phyloP scores from a whole-genome alignment of 2,797 vertebrate species.

The Bradypodion pumilum region DNA sequence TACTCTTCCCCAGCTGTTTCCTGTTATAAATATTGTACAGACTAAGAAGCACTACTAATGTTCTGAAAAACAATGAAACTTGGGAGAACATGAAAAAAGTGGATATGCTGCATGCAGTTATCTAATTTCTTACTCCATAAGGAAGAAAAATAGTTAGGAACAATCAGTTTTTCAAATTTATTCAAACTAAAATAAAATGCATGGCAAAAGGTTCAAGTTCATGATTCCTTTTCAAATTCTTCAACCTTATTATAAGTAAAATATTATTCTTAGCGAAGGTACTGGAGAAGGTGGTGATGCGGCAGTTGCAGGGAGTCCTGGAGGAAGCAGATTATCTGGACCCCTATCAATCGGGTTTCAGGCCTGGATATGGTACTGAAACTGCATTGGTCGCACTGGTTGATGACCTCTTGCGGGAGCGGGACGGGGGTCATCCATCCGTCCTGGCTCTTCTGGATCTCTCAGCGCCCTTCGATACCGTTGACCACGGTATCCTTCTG shows the following conservation, averaged over 20 bases:
- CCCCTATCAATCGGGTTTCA: no score
- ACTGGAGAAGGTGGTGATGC: no score
- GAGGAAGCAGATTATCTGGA: no score
- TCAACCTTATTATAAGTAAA: conserved; percentile 22
- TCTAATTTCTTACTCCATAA: conserved; percentile 35
- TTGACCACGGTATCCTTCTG: no score
- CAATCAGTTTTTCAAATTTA: conserved; percentile 73
- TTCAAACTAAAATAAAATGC: conserved; percentile 73
- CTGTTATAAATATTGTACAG: conserved; percentile 81
- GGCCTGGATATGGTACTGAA: no score
- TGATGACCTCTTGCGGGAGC: no score
- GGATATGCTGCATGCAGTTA: neutral
- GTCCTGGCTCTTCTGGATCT: no score
- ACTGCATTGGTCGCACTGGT: no score
- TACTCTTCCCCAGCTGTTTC: conserved; percentile 84
- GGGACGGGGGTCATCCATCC: no score
- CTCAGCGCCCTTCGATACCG: no score
- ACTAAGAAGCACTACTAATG: conserved; percentile 82
- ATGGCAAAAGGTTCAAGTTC: conserved; percentile 67
- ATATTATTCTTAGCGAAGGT: no score
- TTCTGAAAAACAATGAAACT: conserved; percentile 68
- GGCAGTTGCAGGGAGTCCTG: no score
- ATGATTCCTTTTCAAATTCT: conserved; percentile 35
- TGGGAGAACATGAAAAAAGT: conserved; percentile 44
- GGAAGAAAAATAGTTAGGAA: conserved; percentile 64